Conservation (phyloP, 2,113 vertebrate genomes). For the Ceyx cyanopectus region DNA sequence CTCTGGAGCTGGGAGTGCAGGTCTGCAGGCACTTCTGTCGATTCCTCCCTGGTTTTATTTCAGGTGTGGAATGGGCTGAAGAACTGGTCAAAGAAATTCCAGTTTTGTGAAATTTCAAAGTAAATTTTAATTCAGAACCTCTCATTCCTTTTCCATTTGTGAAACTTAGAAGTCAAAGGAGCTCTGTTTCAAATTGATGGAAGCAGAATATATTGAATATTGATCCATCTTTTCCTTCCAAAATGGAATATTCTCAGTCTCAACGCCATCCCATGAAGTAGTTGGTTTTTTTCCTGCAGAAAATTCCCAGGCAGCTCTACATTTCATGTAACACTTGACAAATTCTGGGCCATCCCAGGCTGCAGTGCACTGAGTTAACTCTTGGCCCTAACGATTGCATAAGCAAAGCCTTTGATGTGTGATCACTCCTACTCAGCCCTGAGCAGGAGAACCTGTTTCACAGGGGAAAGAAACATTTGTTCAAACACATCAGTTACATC, state of each 20-base stretch:
- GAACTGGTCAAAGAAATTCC: background rate
- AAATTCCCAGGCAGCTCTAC: background rate
- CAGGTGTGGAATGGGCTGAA: background rate
- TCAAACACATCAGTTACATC: background rate
- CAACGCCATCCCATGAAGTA: background rate
- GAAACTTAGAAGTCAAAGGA: background rate
- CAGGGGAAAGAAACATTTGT: background rate
- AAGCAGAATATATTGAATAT: background rate
- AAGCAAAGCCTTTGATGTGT: conserved; percentile 17
- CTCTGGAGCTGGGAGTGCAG: background rate
- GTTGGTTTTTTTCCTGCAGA: background rate
- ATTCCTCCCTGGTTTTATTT: background rate
- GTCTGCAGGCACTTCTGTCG: background rate
- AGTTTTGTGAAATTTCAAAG: background rate
- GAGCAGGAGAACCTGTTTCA: conserved; percentile 34
- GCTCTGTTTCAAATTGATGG: background rate
- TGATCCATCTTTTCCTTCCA: background rate
- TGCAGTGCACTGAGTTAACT: background rate
- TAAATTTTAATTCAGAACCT: background rate
- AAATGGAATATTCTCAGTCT: background rate
- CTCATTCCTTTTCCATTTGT: background rate
- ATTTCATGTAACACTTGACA: background rate
- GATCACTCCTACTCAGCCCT: background rate
- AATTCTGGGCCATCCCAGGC: background rate
- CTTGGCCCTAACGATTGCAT: background rate